Evolutionary conservation across 1,140 invertebrate genomes (phyloP).

Genomic region (Dendroctonus valens): DNA sequence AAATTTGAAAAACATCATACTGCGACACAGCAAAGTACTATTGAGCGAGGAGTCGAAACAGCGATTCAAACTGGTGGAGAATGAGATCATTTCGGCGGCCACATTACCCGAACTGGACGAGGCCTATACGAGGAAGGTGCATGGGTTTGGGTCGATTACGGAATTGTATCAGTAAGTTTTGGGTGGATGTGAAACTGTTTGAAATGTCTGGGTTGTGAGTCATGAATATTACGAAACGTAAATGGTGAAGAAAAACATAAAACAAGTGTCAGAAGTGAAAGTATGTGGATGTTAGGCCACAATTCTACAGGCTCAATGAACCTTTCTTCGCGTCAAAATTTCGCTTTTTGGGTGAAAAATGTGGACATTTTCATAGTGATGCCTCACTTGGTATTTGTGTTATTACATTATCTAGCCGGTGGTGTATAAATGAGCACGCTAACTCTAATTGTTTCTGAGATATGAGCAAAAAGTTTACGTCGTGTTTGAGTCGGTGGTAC

Average conservation of each 20-base stretch:
- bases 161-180: slow-evolving; percentile 66
- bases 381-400: too few species aligned
- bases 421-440: too few species aligned
- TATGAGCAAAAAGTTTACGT: too few species aligned
- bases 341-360: too few species aligned
- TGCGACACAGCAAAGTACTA: slow-evolving; percentile 73
- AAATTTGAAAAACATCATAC: slow-evolving; percentile 82
- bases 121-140: slow-evolving; percentile 77
- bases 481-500: too few species aligned
- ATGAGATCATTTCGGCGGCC: slow-evolving; percentile 78
- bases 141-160: slow-evolving; percentile 72
- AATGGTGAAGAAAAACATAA: background rate
- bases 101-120: slow-evolving; percentile 86
- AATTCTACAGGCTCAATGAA: too few species aligned
- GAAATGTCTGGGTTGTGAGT: background rate
- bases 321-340: too few species aligned
- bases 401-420: too few species aligned
- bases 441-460: too few species aligned
- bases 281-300: too few species aligned
- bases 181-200: background rate
- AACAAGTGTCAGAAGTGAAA: too few species aligned
- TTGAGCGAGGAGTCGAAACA: slow-evolving; percentile 73
- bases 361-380: too few species aligned
- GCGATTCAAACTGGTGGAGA: slow-evolving; percentile 68
- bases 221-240: background rate